A percentile compares a stretch with the other conserved stretches of the same genome.
Conservation (phyloP, 2,888 invertebrate species). For the Agrochola lota region DNA sequence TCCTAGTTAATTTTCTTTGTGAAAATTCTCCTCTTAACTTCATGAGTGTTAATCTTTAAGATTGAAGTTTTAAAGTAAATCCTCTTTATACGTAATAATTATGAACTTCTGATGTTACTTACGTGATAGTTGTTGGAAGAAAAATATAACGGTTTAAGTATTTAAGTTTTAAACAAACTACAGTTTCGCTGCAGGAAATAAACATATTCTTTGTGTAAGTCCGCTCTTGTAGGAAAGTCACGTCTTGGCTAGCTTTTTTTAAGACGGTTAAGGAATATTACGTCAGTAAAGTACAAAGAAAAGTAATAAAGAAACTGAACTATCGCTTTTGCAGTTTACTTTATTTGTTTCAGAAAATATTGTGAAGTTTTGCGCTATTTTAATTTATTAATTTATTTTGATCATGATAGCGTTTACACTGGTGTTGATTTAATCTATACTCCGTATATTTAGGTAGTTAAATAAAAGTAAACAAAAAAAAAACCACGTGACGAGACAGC, state of each 20-base stretch:
- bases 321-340: conserved; percentile 18
- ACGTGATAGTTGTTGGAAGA: conserved; percentile 59
- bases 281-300: conserved; percentile 34
- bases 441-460: too few relatives aligned
- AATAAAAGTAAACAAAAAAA: too few relatives aligned
- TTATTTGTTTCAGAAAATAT: conserved; percentile 24
- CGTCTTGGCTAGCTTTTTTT: conserved; percentile 39
- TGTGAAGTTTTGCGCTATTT: background rate
- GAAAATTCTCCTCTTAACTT: conserved; percentile 70
- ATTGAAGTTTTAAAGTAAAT: conserved; percentile 71
- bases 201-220: conserved; percentile 51
- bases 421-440: background rate
- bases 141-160: conserved; percentile 47
- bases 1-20: conserved; percentile 73
- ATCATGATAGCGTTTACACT: too few relatives aligned
- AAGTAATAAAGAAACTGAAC: conserved; percentile 42
- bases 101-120: conserved; percentile 57
- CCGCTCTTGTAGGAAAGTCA: conserved; percentile 49
- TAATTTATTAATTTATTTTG: background rate
- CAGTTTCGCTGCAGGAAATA: conserved; percentile 44
- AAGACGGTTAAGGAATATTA: conserved; percentile 43
- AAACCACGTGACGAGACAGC: too few relatives aligned
- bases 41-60: conserved; percentile 73
- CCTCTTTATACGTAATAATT: conserved; percentile 53
- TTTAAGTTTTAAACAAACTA: conserved; percentile 56